Conservation (phyloP, 2,888 invertebrate genomes). For the Eilema griseolum region DNA sequence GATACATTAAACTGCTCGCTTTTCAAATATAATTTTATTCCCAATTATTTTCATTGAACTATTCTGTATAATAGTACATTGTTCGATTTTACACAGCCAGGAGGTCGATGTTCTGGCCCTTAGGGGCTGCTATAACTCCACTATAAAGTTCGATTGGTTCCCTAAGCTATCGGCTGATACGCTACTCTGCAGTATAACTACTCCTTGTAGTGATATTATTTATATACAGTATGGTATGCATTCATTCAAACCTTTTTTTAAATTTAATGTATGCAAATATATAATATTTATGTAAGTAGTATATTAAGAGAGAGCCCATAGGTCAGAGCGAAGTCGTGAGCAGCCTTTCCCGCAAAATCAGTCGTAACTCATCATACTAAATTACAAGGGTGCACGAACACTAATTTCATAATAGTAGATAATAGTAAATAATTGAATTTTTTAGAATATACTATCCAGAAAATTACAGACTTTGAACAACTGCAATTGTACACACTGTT, state of each 20-base stretch:
- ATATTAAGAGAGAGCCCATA: too few species aligned
- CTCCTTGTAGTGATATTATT: conserved; percentile 21
- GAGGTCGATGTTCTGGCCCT: conserved; percentile 37
- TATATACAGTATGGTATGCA: not conserved
- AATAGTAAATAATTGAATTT: too few species aligned
- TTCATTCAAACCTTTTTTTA: not conserved
- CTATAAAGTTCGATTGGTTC: conserved; percentile 47
- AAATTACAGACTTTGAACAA: not conserved
- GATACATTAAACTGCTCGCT: not conserved
- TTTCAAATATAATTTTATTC: not conserved
- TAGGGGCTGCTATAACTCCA: conserved; percentile 40
- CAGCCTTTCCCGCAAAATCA: too few species aligned
- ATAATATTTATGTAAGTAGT: too few species aligned
- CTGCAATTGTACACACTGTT: not conserved
- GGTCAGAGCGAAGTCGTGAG: too few species aligned
- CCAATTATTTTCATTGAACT: conserved; percentile 10
- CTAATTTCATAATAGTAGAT: too few species aligned
- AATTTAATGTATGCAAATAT: not conserved
- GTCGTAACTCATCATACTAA: too few species aligned
- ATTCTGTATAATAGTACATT: conserved; percentile 23
- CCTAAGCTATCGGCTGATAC: conserved; percentile 49
- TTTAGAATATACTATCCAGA: too few species aligned
- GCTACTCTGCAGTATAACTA: conserved; percentile 37
- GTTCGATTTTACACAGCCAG: conserved; percentile 28
- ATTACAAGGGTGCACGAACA: too few species aligned